A percentile compares a stretch with the other conserved stretches of the same genome.
These are phyloP conservation scores for Camelus bactrianus DNA, from an alignment of 2,113 vertebrate genomes.

Conservation along the genomic window DNA sequence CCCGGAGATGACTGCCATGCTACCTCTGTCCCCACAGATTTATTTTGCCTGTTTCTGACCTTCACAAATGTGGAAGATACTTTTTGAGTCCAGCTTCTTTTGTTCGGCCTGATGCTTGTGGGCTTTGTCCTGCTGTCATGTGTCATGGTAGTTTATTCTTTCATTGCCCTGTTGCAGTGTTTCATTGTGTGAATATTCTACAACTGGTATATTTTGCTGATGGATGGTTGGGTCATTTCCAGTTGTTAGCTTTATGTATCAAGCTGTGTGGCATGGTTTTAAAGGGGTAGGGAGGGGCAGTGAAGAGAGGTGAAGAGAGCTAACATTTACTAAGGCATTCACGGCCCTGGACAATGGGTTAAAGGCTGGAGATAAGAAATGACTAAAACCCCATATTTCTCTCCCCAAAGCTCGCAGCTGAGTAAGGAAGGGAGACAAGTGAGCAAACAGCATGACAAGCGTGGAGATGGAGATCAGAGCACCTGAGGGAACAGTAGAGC, in stretches of 20 bases:
- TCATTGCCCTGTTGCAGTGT: neutral
- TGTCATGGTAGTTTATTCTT: neutral
- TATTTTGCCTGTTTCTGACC: neutral
- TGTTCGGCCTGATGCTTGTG: neutral
- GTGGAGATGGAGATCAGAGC: neutral
- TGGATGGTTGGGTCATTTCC: neutral
- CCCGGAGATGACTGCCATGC: neutral
- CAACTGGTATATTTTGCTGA: neutral
- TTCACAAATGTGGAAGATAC: neutral
- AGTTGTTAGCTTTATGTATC: neutral
- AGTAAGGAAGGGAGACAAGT: neutral
- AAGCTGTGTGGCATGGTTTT: neutral
- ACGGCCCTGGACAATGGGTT: neutral
- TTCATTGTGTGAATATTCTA: neutral
- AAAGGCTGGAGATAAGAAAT: neutral
- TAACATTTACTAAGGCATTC: neutral
- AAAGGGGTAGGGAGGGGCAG: neutral
- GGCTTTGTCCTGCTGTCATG: neutral
- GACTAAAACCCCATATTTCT: neutral
- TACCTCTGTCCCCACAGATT: neutral
- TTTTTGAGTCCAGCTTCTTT: neutral
- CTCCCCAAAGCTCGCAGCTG: neutral
- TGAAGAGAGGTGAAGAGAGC: neutral
- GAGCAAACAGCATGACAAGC: neutral
- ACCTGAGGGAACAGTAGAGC: neutral